Percentiles rank a stretch among this genome's conserved stretches.
Conservation (phyloP, 2,888 invertebrate species). For the Ophion ellenae region DNA sequence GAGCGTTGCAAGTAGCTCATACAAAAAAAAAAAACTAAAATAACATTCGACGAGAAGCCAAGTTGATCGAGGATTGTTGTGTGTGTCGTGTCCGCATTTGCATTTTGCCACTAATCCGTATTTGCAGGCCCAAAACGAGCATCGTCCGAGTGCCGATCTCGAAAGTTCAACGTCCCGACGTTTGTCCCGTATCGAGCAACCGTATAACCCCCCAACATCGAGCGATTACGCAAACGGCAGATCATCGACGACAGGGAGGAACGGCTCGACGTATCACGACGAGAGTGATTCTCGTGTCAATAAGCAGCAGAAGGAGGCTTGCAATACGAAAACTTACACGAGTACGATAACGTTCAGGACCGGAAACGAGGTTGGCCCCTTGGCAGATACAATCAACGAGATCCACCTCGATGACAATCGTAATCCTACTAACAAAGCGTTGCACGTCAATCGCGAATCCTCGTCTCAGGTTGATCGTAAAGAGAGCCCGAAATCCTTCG, state of each 20-base stretch:
- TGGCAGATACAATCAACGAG: slow-evolving; percentile 42
- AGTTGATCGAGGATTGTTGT: slow-evolving; percentile 45
- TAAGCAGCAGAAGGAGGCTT: slow-evolving; percentile 65
- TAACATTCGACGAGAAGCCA: background rate
- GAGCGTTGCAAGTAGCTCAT: background rate
- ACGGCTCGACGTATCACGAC: slow-evolving; percentile 46
- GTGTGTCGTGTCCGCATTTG: slow-evolving; percentile 48
- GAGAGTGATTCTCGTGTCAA: slow-evolving; percentile 56
- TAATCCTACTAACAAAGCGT: slow-evolving; percentile 72
- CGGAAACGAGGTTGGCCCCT: slow-evolving; percentile 75
- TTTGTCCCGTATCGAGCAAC: slow-evolving; percentile 56
- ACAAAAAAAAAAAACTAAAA: background rate
- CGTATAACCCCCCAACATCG: slow-evolving; percentile 24
- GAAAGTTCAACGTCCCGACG: slow-evolving; percentile 60
- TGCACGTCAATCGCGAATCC: slow-evolving; percentile 57
- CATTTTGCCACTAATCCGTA: slow-evolving; percentile 74
- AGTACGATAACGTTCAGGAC: slow-evolving; percentile 82
- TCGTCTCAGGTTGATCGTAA: slow-evolving; percentile 57
- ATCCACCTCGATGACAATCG: slow-evolving; percentile 69
- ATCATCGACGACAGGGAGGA: slow-evolving; percentile 23
- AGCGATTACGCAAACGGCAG: slow-evolving; percentile 54
- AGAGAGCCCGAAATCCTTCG: slow-evolving; percentile 12
- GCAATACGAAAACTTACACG: slow-evolving; percentile 80
- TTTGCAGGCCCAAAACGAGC: slow-evolving; percentile 77
- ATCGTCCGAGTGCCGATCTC: slow-evolving; percentile 74